phyloP scores from a whole-genome alignment of 2,888 invertebrate genomes.

The Scaptodrosophila latifasciaeformis region DNA sequence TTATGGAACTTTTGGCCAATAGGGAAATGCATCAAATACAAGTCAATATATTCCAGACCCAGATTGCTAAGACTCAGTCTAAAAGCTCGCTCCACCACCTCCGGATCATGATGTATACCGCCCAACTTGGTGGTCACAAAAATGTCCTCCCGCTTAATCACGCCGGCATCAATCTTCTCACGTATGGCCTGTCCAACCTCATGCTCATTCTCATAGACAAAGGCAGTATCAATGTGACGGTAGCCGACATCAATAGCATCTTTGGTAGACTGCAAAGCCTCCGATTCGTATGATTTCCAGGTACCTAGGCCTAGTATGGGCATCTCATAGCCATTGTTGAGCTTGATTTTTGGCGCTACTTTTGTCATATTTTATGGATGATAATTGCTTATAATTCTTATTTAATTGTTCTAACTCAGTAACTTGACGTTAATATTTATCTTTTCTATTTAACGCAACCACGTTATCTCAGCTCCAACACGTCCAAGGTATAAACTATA shows the following conservation, averaged over 20 bases:
- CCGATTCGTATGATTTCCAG: constrained; percentile 69
- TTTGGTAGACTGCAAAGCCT: constrained; percentile 70
- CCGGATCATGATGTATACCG: constrained; percentile 78
- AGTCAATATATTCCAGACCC: constrained; percentile 84
- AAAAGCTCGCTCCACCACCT: constrained; percentile 81
- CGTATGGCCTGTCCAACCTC: constrained; percentile 75
- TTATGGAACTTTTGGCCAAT: constrained; percentile 79
- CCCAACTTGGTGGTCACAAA: constrained; percentile 72
- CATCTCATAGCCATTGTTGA: constrained; percentile 80
- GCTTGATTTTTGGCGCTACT: constrained; percentile 77
- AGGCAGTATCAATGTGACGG: constrained; percentile 77
- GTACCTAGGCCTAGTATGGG: constrained; percentile 86
- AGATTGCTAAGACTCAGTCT: constrained; percentile 80
- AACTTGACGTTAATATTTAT: background rate
- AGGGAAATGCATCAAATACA: constrained; percentile 90
- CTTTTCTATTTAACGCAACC: constrained; percentile 1
- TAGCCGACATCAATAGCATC: constrained; percentile 77
- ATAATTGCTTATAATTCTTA: constrained; percentile 26
- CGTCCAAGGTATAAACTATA: constrained; percentile 42
- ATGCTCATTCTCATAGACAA: constrained; percentile 76
- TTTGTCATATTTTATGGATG: constrained; percentile 43
- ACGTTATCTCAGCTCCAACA: constrained; percentile 30
- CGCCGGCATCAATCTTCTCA: constrained; percentile 73
- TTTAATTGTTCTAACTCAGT: background rate
- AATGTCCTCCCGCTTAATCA: constrained; percentile 73